These are phyloP conservation scores for Philopedon plagiatum DNA, from an alignment of 2,888 invertebrate genomes.

Conservation along the genomic window DNA sequence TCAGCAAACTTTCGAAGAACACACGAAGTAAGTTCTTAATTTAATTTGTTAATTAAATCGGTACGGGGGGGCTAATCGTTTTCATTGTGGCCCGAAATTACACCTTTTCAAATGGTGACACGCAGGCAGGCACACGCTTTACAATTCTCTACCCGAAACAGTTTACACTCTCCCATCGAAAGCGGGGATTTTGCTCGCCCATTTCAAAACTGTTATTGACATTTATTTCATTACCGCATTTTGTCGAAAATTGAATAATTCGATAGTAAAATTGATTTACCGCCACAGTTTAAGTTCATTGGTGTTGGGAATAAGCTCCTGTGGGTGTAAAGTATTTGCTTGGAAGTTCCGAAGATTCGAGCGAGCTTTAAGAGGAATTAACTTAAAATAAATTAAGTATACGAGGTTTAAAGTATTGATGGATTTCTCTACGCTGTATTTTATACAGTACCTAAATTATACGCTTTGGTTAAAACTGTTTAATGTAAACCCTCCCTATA, in stretches of 20 bases:
- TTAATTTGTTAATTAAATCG: slow-evolving; percentile 42
- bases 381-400: background rate
- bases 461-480: too few relatives aligned
- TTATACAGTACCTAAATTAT: too few relatives aligned
- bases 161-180: background rate
- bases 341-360: slow-evolving; percentile 5
- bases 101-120: slow-evolving; percentile 29
- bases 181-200: slow-evolving; percentile 52
- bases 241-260: slow-evolving; percentile 58
- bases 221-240: slow-evolving; percentile 63
- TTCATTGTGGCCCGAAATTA: slow-evolving; percentile 42
- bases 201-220: slow-evolving; percentile 60
- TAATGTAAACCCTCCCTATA: too few relatives aligned
- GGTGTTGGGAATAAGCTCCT: slow-evolving; percentile 15
- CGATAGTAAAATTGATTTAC: slow-evolving; percentile 50
- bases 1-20: background rate
- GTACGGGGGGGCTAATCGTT: slow-evolving; percentile 42
- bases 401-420: too few relatives aligned
- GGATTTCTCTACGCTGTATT: too few relatives aligned
- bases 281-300: slow-evolving; percentile 11
- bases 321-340: slow-evolving; percentile 1
- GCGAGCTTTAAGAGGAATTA: background rate
- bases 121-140: slow-evolving; percentile 19
- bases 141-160: slow-evolving; percentile 9
- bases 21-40: slow-evolving; percentile 8